Percentiles rank a stretch among this genome's conserved stretches.
These are phyloP conservation scores for Malacoraja senta DNA, from an alignment of 2,797 vertebrate genomes.

Conservation along the genomic window DNA sequence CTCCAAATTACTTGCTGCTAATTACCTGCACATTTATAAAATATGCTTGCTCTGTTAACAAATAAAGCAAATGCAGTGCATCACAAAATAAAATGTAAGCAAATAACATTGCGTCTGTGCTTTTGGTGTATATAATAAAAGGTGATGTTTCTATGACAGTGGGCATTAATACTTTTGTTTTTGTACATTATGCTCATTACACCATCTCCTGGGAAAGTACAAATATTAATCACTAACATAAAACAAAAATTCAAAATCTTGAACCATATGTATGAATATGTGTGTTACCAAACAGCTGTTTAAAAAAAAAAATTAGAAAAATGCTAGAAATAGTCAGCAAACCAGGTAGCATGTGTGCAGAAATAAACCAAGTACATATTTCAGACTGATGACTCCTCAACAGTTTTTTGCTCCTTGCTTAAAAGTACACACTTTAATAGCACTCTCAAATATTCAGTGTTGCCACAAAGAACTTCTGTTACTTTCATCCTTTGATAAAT, in stretches of 20 bases:
- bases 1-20: too few relatives aligned
- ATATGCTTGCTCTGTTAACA: not conserved
- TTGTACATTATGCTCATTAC: too few relatives aligned
- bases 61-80: too few relatives aligned
- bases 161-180: not conserved
- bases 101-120: too few relatives aligned
- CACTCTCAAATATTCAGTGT: not conserved
- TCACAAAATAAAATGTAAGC: too few relatives aligned
- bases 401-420: not conserved
- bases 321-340: too few relatives aligned
- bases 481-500: not conserved
- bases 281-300: not conserved
- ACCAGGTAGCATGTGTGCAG: too few relatives aligned
- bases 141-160: not conserved
- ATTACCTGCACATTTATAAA: not conserved
- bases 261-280: not conserved
- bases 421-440: not conserved
- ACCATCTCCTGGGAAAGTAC: not conserved
- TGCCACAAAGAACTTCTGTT: not conserved
- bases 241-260: not conserved
- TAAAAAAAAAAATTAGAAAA: too few relatives aligned
- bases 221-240: not conserved
- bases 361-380: too few relatives aligned
- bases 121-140: too few relatives aligned
- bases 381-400: too few relatives aligned